phyloP scores from a whole-genome alignment of 2,888 invertebrate genomes.

The Eupithecia centaureata region DNA sequence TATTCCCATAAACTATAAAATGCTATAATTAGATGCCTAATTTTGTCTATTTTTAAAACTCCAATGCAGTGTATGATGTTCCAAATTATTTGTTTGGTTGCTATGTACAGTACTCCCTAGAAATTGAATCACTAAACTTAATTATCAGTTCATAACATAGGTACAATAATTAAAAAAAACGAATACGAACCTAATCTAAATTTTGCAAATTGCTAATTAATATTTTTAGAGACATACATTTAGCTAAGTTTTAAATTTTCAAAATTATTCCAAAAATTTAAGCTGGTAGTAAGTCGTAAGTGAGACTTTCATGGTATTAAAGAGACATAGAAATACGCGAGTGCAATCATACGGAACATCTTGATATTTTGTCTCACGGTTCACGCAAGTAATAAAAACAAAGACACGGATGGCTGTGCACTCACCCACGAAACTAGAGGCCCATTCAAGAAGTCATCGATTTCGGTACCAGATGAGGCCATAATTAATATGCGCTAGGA shows the following conservation, averaged over 20 bases:
- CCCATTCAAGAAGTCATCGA: conserved; percentile 92
- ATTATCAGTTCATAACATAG: not conserved
- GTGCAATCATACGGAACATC: conserved; percentile 65
- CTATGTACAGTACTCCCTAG: not conserved
- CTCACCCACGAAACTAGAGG: conserved; percentile 94
- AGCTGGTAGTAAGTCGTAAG: too few relatives aligned
- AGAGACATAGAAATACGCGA: conserved; percentile 26
- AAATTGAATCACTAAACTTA: too few relatives aligned
- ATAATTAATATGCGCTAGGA: conserved; percentile 77
- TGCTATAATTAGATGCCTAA: conserved; percentile 8
- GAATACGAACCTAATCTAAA: not conserved
- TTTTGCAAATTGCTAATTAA: too few relatives aligned
- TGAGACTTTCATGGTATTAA: not conserved
- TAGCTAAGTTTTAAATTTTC: too few relatives aligned
- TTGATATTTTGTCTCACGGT: conserved; percentile 67
- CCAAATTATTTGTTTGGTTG: not conserved
- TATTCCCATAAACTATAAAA: conserved; percentile 8
- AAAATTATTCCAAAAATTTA: too few relatives aligned
- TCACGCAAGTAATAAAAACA: conserved; percentile 64
- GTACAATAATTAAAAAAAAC: not conserved
- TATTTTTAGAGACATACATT: too few relatives aligned
- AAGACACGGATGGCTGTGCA: conserved; percentile 73
- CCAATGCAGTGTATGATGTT: not conserved
- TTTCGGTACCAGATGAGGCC: conserved; percentile 88
- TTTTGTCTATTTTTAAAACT: conserved; percentile 5